Percentiles rank a stretch among this genome's conserved stretches.
phyloP scores from a whole-genome alignment of 2,797 vertebrate genomes.

The Pseudopleuronectes americanus region DNA sequence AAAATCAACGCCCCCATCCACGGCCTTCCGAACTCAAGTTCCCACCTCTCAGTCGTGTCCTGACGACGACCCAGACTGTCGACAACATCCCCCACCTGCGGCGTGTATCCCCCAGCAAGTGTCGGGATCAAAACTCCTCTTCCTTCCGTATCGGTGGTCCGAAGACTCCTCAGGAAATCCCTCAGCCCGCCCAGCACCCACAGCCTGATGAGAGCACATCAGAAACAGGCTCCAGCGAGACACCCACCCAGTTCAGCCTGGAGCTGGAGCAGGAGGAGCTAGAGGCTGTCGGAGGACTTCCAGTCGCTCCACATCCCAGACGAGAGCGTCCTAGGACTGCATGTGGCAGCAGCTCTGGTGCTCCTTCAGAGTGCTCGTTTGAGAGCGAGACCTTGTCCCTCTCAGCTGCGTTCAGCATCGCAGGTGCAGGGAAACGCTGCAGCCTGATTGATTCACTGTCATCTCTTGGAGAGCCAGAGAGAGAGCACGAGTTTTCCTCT shows the following conservation, averaged over 20 bases:
- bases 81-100: conserved; percentile 91
- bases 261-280: conserved; percentile 77
- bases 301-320: conserved; percentile 19
- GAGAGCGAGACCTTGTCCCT: conserved; percentile 81
- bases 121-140: conserved; percentile 89
- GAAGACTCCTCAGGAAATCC: conserved; percentile 68
- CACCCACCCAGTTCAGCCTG: conserved; percentile 80
- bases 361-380: conserved; percentile 84
- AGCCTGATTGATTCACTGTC: conserved; percentile 80
- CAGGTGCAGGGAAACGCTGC: conserved; percentile 52
- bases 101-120: conserved; percentile 91
- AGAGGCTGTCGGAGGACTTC: conserved; percentile 38
- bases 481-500: conserved; percentile 80
- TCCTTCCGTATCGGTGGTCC: conserved; percentile 87
- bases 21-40: conserved; percentile 89
- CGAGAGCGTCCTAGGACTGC: conserved; percentile 13
- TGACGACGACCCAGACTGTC: conserved; percentile 88
- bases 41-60: conserved; percentile 85
- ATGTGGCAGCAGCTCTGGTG: conserved; percentile 80
- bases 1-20: conserved; percentile 74
- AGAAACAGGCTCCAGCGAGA: conserved; percentile 81
- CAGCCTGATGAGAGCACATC: conserved; percentile 75
- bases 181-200: conserved; percentile 28
- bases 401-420: conserved; percentile 59
- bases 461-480: conserved; percentile 74